Conservation (phyloP, 2,797 vertebrate genomes). For the Heterohyrax brucei region DNA sequence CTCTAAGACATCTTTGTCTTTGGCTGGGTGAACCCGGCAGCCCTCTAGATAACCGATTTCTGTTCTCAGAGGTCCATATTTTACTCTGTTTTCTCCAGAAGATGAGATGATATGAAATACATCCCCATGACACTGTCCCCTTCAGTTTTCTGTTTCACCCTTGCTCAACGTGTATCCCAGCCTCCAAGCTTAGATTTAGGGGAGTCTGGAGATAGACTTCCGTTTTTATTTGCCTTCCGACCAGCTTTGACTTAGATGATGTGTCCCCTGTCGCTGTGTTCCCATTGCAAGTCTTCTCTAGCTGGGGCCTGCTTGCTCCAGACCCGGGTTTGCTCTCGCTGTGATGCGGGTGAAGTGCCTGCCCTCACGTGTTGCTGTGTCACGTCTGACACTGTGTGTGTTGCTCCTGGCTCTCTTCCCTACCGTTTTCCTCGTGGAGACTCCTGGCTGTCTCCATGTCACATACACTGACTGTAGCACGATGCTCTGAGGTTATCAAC, state of each 20-base stretch:
- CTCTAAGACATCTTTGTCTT: neutral
- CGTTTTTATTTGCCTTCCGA: neutral
- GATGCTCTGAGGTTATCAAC: rapidly evolving
- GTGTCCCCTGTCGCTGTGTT: rapidly evolving
- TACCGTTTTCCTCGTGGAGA: neutral
- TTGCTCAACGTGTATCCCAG: rapidly evolving
- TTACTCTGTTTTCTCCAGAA: neutral
- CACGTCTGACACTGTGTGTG: rapidly evolving
- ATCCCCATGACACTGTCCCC: rapidly evolving
- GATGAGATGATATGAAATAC: neutral
- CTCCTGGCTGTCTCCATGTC: rapidly evolving
- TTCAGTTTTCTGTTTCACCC: rapidly evolving
- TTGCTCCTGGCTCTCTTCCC: neutral
- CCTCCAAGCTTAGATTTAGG: rapidly evolving
- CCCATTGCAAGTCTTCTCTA: rapidly evolving
- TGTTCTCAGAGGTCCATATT: neutral
- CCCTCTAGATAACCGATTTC: neutral
- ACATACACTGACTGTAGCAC: rapidly evolving
- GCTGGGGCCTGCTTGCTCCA: rapidly evolving
- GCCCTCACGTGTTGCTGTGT: rapidly evolving
- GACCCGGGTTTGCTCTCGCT: rapidly evolving
- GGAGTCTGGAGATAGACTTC: neutral
- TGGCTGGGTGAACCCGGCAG: neutral
- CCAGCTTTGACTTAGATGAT: neutral
- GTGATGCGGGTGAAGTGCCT: rapidly evolving